These are phyloP conservation scores for Trachurus trachurus DNA, from an alignment of 2,797 vertebrate genomes.

Conservation along the genomic window DNA sequence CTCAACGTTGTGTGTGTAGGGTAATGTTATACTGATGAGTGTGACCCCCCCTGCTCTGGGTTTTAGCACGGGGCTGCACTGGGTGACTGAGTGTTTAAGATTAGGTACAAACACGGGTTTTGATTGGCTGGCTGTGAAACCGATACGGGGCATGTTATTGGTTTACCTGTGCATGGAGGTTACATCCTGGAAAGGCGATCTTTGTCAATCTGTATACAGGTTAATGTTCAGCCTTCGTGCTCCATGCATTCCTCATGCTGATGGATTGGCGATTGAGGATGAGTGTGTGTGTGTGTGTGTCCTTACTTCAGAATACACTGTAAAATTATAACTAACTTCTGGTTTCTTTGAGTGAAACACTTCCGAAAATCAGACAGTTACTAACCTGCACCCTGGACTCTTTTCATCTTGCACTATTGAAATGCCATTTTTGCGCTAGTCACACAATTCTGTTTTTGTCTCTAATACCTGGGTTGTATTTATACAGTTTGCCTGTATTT, in stretches of 20 bases:
- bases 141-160: constrained; percentile 39
- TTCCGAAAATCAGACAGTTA: too few relatives aligned
- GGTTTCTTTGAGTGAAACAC: background rate
- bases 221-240: constrained; percentile 29
- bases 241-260: constrained; percentile 1
- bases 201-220: constrained; percentile 30
- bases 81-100: constrained; percentile 8
- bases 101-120: constrained; percentile 7
- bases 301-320: background rate
- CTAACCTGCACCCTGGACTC: too few relatives aligned
- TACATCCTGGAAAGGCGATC: constrained; percentile 56
- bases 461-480: too few relatives aligned
- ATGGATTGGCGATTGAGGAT: constrained; percentile 4
- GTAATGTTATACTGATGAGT: background rate
- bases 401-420: too few relatives aligned
- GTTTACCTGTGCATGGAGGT: constrained; percentile 44
- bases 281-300: background rate
- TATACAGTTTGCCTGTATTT: too few relatives aligned
- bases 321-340: background rate
- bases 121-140: constrained; percentile 49
- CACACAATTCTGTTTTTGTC: too few relatives aligned
- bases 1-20: background rate
- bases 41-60: background rate
- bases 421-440: too few relatives aligned
- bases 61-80: background rate